phyloP scores from a whole-genome alignment of 1,140 invertebrate species.

The Tetramorium simillimum region DNA sequence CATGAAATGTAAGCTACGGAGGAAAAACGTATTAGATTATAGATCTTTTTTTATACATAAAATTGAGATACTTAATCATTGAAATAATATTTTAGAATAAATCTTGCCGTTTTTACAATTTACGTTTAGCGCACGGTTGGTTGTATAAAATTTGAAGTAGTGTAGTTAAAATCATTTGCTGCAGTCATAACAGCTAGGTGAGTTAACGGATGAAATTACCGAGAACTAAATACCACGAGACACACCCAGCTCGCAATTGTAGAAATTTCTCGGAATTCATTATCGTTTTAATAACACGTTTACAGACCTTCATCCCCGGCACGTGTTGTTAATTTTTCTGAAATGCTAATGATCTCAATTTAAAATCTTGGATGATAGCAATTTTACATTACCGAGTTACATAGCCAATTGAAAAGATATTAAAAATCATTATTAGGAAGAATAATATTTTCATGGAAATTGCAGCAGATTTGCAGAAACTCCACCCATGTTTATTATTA shows the following conservation, averaged over 20 bases:
- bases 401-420: not conserved
- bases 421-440: not conserved
- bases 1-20: not conserved
- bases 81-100: not conserved
- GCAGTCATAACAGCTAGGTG: not conserved
- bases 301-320: not conserved
- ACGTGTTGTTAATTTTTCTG: constrained; percentile 38
- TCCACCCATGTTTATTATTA: not conserved
- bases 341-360: constrained; percentile 17
- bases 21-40: not conserved
- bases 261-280: constrained; percentile 39
- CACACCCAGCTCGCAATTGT: constrained; percentile 1
- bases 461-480: not conserved
- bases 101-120: not conserved
- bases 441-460: not conserved
- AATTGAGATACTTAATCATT: not conserved
- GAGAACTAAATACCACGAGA: constrained; percentile 11
- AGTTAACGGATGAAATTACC: constrained; percentile 49
- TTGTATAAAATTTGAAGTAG: constrained; percentile 6
- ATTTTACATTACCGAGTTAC: not conserved
- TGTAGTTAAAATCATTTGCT: not conserved
- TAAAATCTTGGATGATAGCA: not conserved
- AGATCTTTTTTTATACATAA: not conserved
- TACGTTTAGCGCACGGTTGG: not conserved
- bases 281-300: constrained; percentile 54